Evolutionary conservation across 2,888 invertebrate species (phyloP).

Genomic region (Icerya purchasi): DNA sequence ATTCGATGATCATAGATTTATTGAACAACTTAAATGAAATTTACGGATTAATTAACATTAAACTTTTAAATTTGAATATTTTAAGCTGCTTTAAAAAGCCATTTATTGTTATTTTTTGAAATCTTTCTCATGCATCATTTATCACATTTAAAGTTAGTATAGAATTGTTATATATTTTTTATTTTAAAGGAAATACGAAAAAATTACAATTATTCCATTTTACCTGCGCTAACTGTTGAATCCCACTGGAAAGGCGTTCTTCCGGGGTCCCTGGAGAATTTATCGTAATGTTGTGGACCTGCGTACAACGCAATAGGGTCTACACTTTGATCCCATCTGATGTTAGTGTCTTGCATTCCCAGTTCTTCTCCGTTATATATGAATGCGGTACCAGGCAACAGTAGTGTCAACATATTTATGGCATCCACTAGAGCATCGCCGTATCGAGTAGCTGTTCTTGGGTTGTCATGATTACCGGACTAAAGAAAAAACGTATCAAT

Average conservation of each 20-base stretch:
- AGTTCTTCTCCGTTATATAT: conserved; percentile 73
- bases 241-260: conserved; percentile 47
- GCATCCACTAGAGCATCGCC: conserved; percentile 42
- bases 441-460: conserved; percentile 31
- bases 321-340: conserved; percentile 38
- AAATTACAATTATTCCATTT: too few relatives aligned
- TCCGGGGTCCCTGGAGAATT: conserved; percentile 38
- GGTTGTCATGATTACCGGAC: conserved; percentile 48
- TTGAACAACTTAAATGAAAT: too few relatives aligned
- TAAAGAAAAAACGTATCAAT: conserved; percentile 24
- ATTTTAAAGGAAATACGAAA: too few relatives aligned
- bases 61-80: too few relatives aligned
- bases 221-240: conserved; percentile 31
- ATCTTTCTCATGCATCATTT: too few relatives aligned
- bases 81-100: too few relatives aligned
- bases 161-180: too few relatives aligned
- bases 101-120: too few relatives aligned
- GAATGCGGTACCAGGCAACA: conserved; percentile 55
- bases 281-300: conserved; percentile 35
- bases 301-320: conserved; percentile 43
- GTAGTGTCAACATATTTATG: conserved; percentile 41
- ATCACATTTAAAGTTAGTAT: too few relatives aligned
- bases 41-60: too few relatives aligned
- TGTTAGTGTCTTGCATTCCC: conserved; percentile 41
- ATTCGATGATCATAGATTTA: too few relatives aligned